Evolutionary conservation across 2,797 vertebrate genomes (phyloP).

Genomic region (Lepus oiostolus): DNA sequence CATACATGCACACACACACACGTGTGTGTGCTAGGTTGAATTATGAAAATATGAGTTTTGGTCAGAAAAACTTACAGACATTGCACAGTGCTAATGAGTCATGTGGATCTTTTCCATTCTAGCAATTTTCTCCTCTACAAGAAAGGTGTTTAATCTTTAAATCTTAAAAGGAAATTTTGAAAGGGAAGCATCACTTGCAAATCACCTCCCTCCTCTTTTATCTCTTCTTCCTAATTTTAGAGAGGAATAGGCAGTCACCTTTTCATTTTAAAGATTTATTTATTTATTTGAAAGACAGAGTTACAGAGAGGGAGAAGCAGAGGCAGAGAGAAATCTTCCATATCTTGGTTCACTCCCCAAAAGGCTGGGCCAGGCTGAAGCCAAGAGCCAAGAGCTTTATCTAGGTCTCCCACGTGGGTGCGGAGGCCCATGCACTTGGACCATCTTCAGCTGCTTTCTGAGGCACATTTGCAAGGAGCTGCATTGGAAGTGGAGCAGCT

Average conservation of each 20-base stretch:
- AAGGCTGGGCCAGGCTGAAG: too few relatives aligned
- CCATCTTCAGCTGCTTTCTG: too few relatives aligned
- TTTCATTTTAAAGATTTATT: too few relatives aligned
- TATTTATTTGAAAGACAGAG: too few relatives aligned
- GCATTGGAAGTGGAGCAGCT: too few relatives aligned
- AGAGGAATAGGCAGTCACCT: neutral
- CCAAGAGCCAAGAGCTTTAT: too few relatives aligned
- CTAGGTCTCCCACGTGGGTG: too few relatives aligned
- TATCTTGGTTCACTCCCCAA: too few relatives aligned
- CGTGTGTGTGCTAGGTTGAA: neutral
- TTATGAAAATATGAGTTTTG: conserved; percentile 25
- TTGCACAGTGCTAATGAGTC: neutral
- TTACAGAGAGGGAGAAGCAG: too few relatives aligned
- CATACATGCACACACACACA: neutral
- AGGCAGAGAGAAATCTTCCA: too few relatives aligned
- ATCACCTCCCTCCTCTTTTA: neutral
- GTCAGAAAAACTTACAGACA: conserved; percentile 2
- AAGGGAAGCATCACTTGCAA: neutral
- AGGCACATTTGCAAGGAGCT: too few relatives aligned
- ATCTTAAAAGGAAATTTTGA: conserved; percentile 36
- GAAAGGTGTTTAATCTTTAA: conserved; percentile 25
- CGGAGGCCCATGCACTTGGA: too few relatives aligned
- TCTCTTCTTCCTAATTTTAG: neutral
- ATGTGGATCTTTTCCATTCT: neutral
- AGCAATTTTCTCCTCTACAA: conserved; percentile 23